These are phyloP conservation scores for Malurus splendens DNA, from an alignment of 2,797 vertebrate genomes.

Conservation along the genomic window DNA sequence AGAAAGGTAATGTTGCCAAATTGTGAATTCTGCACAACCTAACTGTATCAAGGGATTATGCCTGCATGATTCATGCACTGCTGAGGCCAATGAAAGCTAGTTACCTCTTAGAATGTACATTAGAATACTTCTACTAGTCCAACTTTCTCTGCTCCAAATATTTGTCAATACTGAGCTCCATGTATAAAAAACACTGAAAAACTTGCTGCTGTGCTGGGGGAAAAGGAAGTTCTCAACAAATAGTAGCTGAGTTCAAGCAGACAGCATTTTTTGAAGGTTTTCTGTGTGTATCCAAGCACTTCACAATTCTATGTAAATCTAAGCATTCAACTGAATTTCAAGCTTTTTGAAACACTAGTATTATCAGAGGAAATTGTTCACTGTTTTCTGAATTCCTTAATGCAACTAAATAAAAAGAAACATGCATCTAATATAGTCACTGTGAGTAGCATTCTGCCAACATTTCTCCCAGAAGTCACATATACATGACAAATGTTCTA, in stretches of 20 bases:
- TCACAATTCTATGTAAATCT: not conserved
- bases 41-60: not conserved
- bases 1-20: not conserved
- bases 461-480: not conserved
- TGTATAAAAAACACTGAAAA: not conserved
- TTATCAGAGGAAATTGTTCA: not conserved
- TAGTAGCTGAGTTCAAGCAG: not conserved
- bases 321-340: not conserved
- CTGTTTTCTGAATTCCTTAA: not conserved
- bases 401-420: not conserved
- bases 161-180: not conserved
- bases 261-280: not conserved
- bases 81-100: not conserved
- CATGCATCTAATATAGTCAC: not conserved
- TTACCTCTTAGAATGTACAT: not conserved
- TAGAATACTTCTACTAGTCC: not conserved
- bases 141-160: not conserved
- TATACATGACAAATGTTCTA: rapidly evolving
- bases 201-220: not conserved
- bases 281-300: not conserved
- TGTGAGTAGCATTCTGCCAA: not conserved
- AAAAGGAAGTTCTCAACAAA: not conserved
- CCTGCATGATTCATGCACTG: not conserved
- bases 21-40: not conserved
- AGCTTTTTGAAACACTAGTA: not conserved